Percentiles rank a stretch among this genome's conserved stretches.
Evolutionary conservation across 2,797 vertebrate genomes (phyloP).

Genomic region (Carcharodon carcharias): DNA sequence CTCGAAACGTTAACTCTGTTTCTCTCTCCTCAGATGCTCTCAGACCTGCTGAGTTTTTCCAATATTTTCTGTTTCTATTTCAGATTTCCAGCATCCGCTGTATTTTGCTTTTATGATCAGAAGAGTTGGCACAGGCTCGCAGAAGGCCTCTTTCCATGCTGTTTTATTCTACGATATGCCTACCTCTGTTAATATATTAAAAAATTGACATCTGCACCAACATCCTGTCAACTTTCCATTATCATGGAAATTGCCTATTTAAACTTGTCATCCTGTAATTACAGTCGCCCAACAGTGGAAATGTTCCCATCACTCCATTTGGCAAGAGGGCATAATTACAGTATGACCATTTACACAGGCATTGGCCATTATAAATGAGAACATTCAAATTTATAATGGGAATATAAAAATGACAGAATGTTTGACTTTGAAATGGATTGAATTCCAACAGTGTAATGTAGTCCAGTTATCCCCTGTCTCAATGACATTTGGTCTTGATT

Average conservation of each 20-base stretch:
- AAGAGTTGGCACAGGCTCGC: background rate
- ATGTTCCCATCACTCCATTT: too few relatives aligned
- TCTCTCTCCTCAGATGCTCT: too few relatives aligned
- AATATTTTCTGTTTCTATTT: too few relatives aligned
- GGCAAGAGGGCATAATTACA: background rate
- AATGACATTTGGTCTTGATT: background rate
- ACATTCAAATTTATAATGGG: background rate
- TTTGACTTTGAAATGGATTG: background rate
- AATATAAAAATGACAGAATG: background rate
- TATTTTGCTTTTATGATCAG: too few relatives aligned
- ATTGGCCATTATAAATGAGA: background rate
- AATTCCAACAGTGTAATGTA: background rate
- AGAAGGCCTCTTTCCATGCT: too few relatives aligned
- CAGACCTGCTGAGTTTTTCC: too few relatives aligned
- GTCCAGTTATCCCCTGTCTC: background rate
- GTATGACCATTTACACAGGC: background rate
- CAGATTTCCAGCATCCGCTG: too few relatives aligned
- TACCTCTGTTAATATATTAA: background rate
- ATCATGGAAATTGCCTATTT: background rate
- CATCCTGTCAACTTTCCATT: background rate
- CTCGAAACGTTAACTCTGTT: too few relatives aligned
- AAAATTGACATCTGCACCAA: background rate
- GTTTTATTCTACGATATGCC: background rate
- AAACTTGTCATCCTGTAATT: background rate
- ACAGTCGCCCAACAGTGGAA: too few relatives aligned